phyloP scores from a whole-genome alignment of 2,888 invertebrate genomes.

The Alsophila aescularia region DNA sequence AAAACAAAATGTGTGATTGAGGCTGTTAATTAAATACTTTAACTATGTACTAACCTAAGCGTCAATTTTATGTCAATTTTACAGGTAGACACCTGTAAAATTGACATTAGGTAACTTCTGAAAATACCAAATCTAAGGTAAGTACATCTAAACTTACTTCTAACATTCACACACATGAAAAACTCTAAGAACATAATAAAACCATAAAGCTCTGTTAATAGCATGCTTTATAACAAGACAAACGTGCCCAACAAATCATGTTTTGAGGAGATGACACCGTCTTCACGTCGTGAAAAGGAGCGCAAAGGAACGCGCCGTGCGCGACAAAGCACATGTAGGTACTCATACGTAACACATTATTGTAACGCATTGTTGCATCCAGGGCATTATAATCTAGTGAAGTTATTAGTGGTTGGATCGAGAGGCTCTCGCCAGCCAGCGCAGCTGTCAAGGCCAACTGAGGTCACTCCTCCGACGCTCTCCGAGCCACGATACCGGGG shows the following conservation, averaged over 20 bases:
- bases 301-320: slow-evolving; percentile 36
- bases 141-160: neutral
- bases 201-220: slow-evolving; percentile 33
- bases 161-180: neutral
- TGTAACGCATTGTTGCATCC: slow-evolving; percentile 75
- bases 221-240: slow-evolving; percentile 42
- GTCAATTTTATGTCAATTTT: too few species aligned
- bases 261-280: slow-evolving; percentile 59
- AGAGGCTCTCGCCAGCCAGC: slow-evolving; percentile 73
- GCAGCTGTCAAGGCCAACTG: slow-evolving; percentile 84
- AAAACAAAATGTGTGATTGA: too few species aligned
- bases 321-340: slow-evolving; percentile 31
- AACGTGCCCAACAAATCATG: slow-evolving; percentile 69
- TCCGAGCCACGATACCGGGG: slow-evolving; percentile 76
- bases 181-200: slow-evolving; percentile 13
- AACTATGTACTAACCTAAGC: too few species aligned
- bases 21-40: too few species aligned
- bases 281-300: slow-evolving; percentile 32
- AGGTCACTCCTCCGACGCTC: slow-evolving; percentile 83
- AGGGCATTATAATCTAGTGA: slow-evolving; percentile 77
- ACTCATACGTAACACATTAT: slow-evolving; percentile 52
- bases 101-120: too few species aligned
- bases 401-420: slow-evolving; percentile 81
- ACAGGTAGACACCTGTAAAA: too few species aligned
- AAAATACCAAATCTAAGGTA: neutral